Evolutionary conservation across 2,888 invertebrate genomes (phyloP), one percentile per base, ranked within the genome.

Genomic region (Drosophila rellima): DNA sequence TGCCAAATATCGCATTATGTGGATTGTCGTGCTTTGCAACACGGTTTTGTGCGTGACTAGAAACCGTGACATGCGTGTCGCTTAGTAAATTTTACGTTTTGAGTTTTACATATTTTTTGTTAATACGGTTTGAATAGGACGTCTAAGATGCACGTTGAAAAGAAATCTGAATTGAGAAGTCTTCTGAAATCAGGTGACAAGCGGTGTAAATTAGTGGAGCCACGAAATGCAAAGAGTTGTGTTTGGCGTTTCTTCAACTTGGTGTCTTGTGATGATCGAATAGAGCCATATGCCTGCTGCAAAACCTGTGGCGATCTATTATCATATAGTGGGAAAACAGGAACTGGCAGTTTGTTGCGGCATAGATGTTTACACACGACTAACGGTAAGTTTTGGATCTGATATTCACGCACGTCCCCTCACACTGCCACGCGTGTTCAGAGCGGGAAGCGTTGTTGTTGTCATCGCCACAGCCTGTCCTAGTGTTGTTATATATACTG

Each of bases 401-500:
- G 70, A 70, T 81, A 79, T 74, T 77, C 75, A 78, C 78, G 70
- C 79, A 78, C 74, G 76, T 52, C 75, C 74, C 78, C 78, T 69
- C 78, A 69, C 82, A 87, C 74, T 85, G 88, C 82, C 83, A 83
- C 83, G 83, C 83, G 83, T 82, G 82, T 70, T 68, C 81, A 68
- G 54, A 64, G 63, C 63, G 74, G 48, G 13, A 37, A 63, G 15
- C 42, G 42, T 61, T 70, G 56, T 78, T 76, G 59, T 62, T 73
- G 65, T 78, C 76, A 74, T 74, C 74, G 66, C 70, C 69, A 70
- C 64, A 15, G 29, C 8, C 51, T 59, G 45, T 57, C 63, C 60
- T 74, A 77, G 79, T 78, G 76, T 66, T 78, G 70, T 74, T 60
- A 60, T 63, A 59, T 61, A 50, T 68, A 48, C 60, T 70, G 35